A percentile compares a stretch with the other conserved stretches of the same genome.
These are phyloP conservation scores for Microcebus ravelobensis DNA, from an alignment of 2,113 vertebrate genomes.

Conservation along the genomic window DNA sequence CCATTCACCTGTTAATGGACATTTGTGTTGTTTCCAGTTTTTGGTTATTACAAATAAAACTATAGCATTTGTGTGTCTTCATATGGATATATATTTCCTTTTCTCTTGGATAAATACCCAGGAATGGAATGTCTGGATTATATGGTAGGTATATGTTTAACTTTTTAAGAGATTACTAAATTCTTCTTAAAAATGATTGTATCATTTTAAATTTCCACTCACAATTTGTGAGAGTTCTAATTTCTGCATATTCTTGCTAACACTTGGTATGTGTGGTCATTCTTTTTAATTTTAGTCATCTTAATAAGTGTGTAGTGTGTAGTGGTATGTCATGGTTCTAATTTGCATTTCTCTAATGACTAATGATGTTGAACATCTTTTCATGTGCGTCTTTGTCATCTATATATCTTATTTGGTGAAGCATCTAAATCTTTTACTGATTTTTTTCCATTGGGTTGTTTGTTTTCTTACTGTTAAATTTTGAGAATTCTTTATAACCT, in stretches of 20 bases:
- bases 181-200: neutral
- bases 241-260: neutral
- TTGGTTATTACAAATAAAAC: neutral
- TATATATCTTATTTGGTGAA: neutral
- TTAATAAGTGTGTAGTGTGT: neutral
- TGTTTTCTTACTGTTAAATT: constrained; percentile 40
- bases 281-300: constrained; percentile 18
- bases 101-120: neutral
- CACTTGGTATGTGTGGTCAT: neutral
- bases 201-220: neutral
- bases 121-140: neutral
- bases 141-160: neutral
- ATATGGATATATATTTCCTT: neutral
- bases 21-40: neutral
- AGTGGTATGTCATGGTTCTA: neutral
- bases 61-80: neutral
- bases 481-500: constrained; percentile 18
- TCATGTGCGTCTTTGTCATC: neutral
- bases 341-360: neutral
- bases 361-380: neutral
- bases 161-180: neutral
- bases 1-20: neutral
- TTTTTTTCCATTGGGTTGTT: neutral
- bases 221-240: neutral
- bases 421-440: constrained; percentile 1